Evolutionary conservation across 1,140 invertebrate species (phyloP).

Genomic region (Caerostris darwini): DNA sequence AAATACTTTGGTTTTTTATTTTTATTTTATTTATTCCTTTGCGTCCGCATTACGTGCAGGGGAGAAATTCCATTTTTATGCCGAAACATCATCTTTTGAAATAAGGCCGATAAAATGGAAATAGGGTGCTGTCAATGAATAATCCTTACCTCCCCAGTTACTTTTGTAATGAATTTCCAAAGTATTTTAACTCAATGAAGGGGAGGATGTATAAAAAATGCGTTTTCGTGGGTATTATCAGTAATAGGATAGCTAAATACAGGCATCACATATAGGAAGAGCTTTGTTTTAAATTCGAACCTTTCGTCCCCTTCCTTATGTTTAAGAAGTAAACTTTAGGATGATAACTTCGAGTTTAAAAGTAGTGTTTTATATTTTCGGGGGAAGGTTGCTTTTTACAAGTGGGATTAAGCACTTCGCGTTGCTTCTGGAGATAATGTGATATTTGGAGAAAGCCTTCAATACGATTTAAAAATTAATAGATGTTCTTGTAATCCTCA

Average conservation of each 20-base stretch:
- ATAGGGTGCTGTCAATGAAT: constrained; percentile 56
- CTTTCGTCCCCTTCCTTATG: constrained; percentile 19
- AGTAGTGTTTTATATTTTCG: constrained; percentile 24
- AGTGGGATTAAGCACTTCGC: constrained; percentile 38
- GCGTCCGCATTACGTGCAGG: constrained; percentile 36
- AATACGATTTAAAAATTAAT: constrained; percentile 49
- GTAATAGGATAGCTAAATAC: constrained; percentile 64
- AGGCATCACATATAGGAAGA: constrained; percentile 39
- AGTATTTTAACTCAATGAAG: constrained; percentile 55
- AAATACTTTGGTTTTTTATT: constrained; percentile 37
- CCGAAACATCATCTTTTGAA: constrained; percentile 65
- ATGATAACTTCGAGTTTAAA: constrained; percentile 23
- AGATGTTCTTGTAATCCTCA: not conserved
- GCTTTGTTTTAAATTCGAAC: constrained; percentile 60
- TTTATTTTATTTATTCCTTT: not conserved
- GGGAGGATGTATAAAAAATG: constrained; percentile 55
- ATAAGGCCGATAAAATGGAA: constrained; percentile 66
- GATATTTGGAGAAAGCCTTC: constrained; percentile 18
- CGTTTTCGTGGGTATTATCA: constrained; percentile 59
- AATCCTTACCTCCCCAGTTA: constrained; percentile 15
- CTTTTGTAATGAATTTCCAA: constrained; percentile 62
- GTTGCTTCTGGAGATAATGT: not conserved
- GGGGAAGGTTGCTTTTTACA: constrained; percentile 30
- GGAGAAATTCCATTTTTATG: constrained; percentile 53
- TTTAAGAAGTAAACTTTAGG: not conserved